phyloP scores from a whole-genome alignment of 1,140 invertebrate genomes.

The Dendrolimus kikuchii region DNA sequence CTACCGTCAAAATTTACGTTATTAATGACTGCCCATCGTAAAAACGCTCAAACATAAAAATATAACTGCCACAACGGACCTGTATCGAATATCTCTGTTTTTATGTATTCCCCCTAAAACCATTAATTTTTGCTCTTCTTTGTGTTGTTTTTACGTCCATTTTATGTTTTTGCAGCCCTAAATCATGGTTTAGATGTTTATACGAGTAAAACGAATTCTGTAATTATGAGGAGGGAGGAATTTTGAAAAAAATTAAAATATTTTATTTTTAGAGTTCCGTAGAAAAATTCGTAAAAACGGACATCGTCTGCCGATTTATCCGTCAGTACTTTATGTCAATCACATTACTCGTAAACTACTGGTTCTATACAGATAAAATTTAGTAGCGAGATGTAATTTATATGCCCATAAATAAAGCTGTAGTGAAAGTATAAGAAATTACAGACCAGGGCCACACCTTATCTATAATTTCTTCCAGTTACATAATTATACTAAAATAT shows the following conservation, averaged over 20 bases:
- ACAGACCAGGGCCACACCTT: too few relatives aligned
- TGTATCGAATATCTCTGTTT: constrained; percentile 15
- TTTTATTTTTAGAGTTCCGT: neutral
- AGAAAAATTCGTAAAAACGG: too few relatives aligned
- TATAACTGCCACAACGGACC: constrained; percentile 3
- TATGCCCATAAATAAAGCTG: too few relatives aligned
- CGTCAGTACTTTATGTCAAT: too few relatives aligned
- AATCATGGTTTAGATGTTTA: constrained; percentile 20
- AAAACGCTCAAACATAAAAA: constrained; percentile 7
- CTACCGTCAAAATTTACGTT: constrained; percentile 2
- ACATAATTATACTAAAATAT: too few relatives aligned
- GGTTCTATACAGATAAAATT: too few relatives aligned
- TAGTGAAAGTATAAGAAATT: too few relatives aligned
- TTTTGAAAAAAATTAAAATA: constrained; percentile 9
- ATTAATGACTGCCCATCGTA: constrained; percentile 7
- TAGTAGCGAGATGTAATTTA: too few relatives aligned
- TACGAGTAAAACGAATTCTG: constrained; percentile 9
- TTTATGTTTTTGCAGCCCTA: constrained; percentile 24
- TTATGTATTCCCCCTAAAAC: constrained; percentile 16
- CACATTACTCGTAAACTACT: too few relatives aligned
- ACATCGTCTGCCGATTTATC: too few relatives aligned
- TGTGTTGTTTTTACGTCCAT: constrained; percentile 27
- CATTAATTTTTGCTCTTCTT: constrained; percentile 29
- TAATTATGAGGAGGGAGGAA: constrained; percentile 19
- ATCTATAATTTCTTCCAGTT: too few relatives aligned